A percentile compares a stretch with the other conserved stretches of the same genome.
Evolutionary conservation across 2,113 vertebrate genomes (phyloP).

Genomic region (Gallinago media): DNA sequence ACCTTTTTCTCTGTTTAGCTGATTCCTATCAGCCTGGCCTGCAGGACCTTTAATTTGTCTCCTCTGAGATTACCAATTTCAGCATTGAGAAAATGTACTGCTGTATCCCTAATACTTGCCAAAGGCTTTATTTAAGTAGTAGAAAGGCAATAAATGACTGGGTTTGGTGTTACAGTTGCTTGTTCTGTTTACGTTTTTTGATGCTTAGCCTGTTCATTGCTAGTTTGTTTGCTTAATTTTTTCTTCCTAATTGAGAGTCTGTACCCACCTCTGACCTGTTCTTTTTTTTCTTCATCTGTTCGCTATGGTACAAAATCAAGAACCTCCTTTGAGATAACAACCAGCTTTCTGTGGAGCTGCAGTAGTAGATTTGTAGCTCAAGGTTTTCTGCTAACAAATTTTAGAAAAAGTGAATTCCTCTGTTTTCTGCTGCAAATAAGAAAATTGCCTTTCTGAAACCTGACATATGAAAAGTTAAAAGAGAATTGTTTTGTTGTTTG

Average conservation of each 20-base stretch:
- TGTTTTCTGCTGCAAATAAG: background rate
- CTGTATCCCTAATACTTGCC: background rate
- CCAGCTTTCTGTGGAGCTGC: constrained; percentile 1
- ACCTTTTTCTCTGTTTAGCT: background rate
- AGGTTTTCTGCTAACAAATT: background rate
- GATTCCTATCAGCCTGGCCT: background rate
- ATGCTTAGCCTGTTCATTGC: background rate
- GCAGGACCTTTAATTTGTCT: constrained; percentile 30
- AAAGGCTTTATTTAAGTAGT: constrained; percentile 14
- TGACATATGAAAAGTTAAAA: background rate
- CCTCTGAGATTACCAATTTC: background rate
- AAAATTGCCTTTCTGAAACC: background rate
- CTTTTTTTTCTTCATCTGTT: constrained; percentile 3
- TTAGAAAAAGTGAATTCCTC: background rate
- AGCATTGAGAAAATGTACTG: background rate
- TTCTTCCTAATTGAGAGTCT: constrained; percentile 11
- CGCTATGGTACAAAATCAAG: background rate
- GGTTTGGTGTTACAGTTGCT: constrained; percentile 6
- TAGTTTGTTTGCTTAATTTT: constrained; percentile 50
- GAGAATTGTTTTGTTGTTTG: too few species aligned
- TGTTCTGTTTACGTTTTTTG: constrained; percentile 1
- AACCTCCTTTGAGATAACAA: background rate
- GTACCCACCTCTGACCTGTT: background rate
- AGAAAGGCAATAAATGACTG: constrained; percentile 18
- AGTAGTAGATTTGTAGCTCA: background rate